Conservation (phyloP, 1,140 invertebrate genomes). For the Drosophila sulfurigaster region DNA sequence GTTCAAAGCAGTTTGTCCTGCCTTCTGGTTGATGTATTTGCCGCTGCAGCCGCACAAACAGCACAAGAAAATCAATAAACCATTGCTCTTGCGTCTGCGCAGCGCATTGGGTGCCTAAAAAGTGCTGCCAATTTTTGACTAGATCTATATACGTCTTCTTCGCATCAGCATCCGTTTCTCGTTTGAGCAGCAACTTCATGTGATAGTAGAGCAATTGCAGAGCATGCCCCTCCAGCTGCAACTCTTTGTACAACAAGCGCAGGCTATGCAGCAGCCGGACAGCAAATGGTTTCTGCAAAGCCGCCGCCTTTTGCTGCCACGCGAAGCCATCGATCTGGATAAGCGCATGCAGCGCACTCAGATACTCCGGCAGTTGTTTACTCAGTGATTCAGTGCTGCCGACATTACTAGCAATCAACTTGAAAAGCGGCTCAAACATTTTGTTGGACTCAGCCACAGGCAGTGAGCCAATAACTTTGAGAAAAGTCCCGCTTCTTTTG, state of each 20-base stretch:
- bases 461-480: constrained; percentile 32
- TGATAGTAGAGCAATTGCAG: constrained; percentile 67
- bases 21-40: constrained; percentile 49
- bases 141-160: constrained; percentile 49
- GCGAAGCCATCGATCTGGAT: constrained; percentile 46
- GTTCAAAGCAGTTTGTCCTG: constrained; percentile 28
- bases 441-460: constrained; percentile 22
- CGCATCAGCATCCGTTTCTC: constrained; percentile 24
- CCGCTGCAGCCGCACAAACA: constrained; percentile 46
- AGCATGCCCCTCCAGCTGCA: constrained; percentile 1
- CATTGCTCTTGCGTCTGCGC: constrained; percentile 50
- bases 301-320: neutral
- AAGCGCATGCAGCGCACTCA: constrained; percentile 43
- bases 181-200: constrained; percentile 47
- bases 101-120: constrained; percentile 42
- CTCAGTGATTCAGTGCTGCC: constrained; percentile 9
- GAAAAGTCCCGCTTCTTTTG: constrained; percentile 37
- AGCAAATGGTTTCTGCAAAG: neutral
- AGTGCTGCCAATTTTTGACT: constrained; percentile 35
- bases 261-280: constrained; percentile 57
- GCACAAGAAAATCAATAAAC: constrained; percentile 51
- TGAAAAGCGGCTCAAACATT: constrained; percentile 45
- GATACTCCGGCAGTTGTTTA: constrained; percentile 49
- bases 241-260: constrained; percentile 44
- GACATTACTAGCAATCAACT: constrained; percentile 21